Evolutionary conservation across 1,140 invertebrate species (phyloP), one percentile per base, ranked within the genome.

Genomic region (Drosophila tropicalis): DNA sequence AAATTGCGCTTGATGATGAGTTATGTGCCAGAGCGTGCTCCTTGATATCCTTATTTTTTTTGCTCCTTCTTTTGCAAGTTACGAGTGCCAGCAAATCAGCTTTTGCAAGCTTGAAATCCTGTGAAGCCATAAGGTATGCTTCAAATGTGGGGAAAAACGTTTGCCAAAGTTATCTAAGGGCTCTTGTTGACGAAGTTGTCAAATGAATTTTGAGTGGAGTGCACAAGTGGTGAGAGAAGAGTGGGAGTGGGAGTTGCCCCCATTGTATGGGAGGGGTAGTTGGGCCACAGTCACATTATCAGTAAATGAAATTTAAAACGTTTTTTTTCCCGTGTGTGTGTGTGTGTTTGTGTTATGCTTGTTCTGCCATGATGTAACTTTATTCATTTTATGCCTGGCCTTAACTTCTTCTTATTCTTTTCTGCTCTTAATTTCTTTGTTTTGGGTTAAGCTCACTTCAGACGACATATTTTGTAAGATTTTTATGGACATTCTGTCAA

Each of bases 1-100:
- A 86, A 86, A 86, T 86, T 87, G 83, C 76, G 83, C 76, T 82
- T 81, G 85, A 82, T 87, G 83, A 86, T 79, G 83, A 82, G 79
- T 82, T 86, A 79, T 73, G 72, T 67, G 70, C 63, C 40, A 65
- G 44, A 13, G 56, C 70, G 39, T 68, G 54, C 61, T 41, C 25
- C 60, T 67, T 61, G 17, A 54, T 32, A 36, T 17, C 13, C 17
- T 55, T 39, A 9, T 56, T 19, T 63, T 15, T 19, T 19, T 22
- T 10, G 2, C 44, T 51, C 44, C 19, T 12, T 22, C 44, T 51
- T 66, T 62, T 62, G 62, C 36, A 68, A 70, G 67, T 51, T 64
- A 62, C 40, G 62, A 81, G 65, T 61, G 12, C 34, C 58, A 51
- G 79, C 75, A 83, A 81, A 79, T 81, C 80, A 76, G 80, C 76